Evolutionary conservation across 2,888 invertebrate species (phyloP), one percentile per base, ranked within the genome.

Genomic region (Thymelicus sylvestris): DNA sequence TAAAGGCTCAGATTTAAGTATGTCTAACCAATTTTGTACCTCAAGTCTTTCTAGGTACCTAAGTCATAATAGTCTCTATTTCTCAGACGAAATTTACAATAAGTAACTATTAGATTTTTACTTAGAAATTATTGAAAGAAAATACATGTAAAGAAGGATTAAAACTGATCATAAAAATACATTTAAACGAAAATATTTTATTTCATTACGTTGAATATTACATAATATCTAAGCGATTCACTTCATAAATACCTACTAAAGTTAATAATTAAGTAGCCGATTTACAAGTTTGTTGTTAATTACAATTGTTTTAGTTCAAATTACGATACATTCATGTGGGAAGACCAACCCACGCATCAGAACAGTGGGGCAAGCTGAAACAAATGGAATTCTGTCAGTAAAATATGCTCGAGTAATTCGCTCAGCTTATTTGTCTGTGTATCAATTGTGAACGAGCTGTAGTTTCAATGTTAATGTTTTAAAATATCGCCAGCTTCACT

Each of bases 261-360:
- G 5, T 50, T 50, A 59, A 41, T 61, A 67, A 60, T 59, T 59
- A 64, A 55, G 38, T 57, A 64, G 38, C 24, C 47, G 39, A 47
- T n/a, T 19, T 48, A 55, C 63, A 24, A 47, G 15, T 39, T 68
- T 68, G 52, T 0, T 55, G 50, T 7, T 31, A 19, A 47, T 6
- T 39, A 7, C 3, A 57, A 48, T 68, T 47, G 10, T 68, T 57
- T 64, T 48, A 7, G 7, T 81, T 95, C 88, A 96, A 84, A 96
- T 96, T 74, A 96, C 95, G 79, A 96, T 94, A 83, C 96, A 96
- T 81, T 96, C 96, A 83, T 95, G 95, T 0, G 96, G 96, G 79
- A 95, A 96, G 39, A 94, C 87, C 73, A 83, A 79, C 1, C 92
- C 95, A 76, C 84, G 91, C 76, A 83, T 83, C 67, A 88, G 93